phyloP scores from a whole-genome alignment of 92 coral and sea anemone genomes.

The Metridium senile region DNA sequence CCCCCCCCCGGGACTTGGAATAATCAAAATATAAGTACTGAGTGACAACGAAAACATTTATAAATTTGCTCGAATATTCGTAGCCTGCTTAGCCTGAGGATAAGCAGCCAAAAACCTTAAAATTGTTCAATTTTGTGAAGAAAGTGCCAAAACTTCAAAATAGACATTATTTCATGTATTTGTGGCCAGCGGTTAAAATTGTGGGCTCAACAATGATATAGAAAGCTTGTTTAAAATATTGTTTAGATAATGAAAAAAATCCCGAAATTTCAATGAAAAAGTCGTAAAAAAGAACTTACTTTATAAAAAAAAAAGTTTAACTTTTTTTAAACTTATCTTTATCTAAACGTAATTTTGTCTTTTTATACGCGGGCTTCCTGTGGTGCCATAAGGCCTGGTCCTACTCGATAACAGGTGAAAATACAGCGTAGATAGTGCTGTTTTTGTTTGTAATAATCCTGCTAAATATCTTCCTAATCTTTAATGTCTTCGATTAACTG shows the following conservation, averaged over 20 bases:
- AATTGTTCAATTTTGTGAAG: not conserved
- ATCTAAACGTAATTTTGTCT: not conserved
- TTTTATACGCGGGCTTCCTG: not conserved
- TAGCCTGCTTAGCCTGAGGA: no score
- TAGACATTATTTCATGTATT: not conserved
- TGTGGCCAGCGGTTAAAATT: not conserved
- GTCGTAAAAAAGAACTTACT: not conserved
- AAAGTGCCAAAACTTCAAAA: not conserved
- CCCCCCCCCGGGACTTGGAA: no score
- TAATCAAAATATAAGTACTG: no score
- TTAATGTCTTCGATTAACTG: constrained; percentile 35
- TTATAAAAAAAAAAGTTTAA: no score
- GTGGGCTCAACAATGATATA: not conserved
- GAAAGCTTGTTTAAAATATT: not conserved
- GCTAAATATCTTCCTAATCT: no score
- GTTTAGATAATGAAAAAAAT: no score
- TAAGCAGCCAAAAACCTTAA: not conserved
- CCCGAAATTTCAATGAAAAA: not conserved
- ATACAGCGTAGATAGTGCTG: not conserved
- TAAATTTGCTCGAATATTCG: no score
- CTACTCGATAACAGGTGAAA: not conserved
- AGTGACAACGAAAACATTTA: no score
- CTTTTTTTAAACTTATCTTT: not conserved
- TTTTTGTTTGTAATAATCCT: not conserved
- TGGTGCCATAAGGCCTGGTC: not conserved